These are phyloP conservation scores for Meteorus cinctellus DNA, from an alignment of 2,888 invertebrate species.

Conservation along the genomic window DNA sequence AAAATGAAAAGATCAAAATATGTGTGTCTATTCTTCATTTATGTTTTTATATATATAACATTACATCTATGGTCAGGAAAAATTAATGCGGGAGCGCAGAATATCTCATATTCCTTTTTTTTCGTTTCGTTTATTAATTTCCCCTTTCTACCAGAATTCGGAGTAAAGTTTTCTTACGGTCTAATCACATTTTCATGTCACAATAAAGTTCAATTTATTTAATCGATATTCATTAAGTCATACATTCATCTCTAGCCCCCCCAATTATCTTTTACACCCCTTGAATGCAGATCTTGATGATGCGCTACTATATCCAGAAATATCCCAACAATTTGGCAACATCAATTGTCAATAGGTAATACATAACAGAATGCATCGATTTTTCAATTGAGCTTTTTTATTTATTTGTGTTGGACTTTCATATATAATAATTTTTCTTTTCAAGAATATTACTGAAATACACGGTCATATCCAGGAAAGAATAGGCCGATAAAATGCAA, in stretches of 20 bases:
- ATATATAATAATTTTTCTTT: constrained; percentile 21
- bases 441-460: constrained; percentile 44
- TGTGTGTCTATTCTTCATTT: constrained; percentile 46
- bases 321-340: neutral
- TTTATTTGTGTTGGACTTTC: constrained; percentile 34
- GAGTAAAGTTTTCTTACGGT: neutral
- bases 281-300: neutral
- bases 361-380: neutral
- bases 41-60: constrained; percentile 51
- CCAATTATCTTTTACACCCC: neutral
- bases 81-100: neutral
- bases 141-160: neutral
- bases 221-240: neutral
- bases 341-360: neutral
- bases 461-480: constrained; percentile 13
- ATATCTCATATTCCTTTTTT: neutral
- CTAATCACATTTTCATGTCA: neutral
- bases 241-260: neutral
- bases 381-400: constrained; percentile 5
- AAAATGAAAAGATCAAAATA: constrained; percentile 57
- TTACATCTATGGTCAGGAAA: neutral
- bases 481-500: constrained; percentile 34
- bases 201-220: neutral
- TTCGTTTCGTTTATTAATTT: neutral
- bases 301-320: neutral